Evolutionary conservation across 2,113 vertebrate genomes (phyloP).

Genomic region (Sardina pilchardus): DNA sequence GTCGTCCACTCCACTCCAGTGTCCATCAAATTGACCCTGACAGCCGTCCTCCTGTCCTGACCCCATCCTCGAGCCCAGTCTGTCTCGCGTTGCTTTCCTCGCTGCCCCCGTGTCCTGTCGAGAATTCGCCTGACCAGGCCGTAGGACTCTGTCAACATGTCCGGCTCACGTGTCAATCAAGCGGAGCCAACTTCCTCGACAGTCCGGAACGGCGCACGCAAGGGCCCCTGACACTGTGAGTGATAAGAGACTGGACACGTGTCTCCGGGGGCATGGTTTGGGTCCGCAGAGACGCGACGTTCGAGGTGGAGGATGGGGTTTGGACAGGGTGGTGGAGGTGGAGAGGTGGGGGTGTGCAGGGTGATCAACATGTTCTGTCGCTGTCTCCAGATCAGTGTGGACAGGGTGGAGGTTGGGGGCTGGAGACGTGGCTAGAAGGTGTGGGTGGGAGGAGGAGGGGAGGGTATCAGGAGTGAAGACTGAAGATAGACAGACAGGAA

Average conservation of each 20-base stretch:
- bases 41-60: neutral
- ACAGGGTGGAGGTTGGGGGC: neutral
- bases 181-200: neutral
- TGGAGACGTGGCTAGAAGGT: neutral
- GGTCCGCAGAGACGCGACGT: neutral
- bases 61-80: neutral
- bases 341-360: neutral
- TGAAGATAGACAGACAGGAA: slow-evolving; percentile 59
- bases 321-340: neutral
- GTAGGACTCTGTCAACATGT: neutral
- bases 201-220: neutral
- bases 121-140: neutral
- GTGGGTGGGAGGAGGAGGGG: neutral
- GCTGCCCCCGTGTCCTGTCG: neutral
- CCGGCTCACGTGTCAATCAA: neutral
- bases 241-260: neutral
- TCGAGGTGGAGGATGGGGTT: neutral
- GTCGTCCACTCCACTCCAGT: neutral
- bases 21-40: neutral
- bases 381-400: slow-evolving; percentile 42
- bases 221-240: neutral
- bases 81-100: neutral
- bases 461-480: slow-evolving; percentile 36
- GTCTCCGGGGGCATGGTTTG: neutral
- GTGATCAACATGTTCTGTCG: slow-evolving; percentile 27